These are phyloP conservation scores for Drosophila meridionalis DNA, from an alignment of 2,888 invertebrate genomes.

Conservation along the genomic window DNA sequence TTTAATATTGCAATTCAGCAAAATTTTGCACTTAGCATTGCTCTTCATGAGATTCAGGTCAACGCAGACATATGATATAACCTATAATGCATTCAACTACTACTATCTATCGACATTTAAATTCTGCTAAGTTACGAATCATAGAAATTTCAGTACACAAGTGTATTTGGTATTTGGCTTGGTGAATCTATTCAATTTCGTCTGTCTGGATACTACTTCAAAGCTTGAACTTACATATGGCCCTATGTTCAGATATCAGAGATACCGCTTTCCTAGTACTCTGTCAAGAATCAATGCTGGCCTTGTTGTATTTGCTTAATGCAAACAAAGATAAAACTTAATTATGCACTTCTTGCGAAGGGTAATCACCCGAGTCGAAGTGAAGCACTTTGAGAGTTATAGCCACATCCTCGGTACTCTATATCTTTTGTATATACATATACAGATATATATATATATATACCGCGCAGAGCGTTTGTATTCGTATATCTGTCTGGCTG, in stretches of 20 bases:
- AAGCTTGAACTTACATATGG: slow-evolving; percentile 19
- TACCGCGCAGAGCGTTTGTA: slow-evolving; percentile 18
- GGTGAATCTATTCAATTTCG: neutral
- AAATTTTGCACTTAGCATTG: neutral
- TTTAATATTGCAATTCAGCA: neutral
- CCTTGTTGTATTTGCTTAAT: slow-evolving; percentile 16
- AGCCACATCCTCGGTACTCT: slow-evolving; percentile 6
- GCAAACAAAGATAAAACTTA: slow-evolving; percentile 64
- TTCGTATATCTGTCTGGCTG: slow-evolving; percentile 13
- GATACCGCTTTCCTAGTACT: slow-evolving; percentile 14
- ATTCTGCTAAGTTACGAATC: neutral
- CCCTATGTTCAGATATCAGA: slow-evolving; percentile 34
- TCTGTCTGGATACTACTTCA: neutral
- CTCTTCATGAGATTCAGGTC: neutral
- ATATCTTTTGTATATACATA: neutral
- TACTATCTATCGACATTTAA: neutral
- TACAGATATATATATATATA: neutral
- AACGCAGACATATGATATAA: neutral
- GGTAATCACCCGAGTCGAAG: slow-evolving; percentile 42
- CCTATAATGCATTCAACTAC: neutral
- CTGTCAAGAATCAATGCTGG: slow-evolving; percentile 43
- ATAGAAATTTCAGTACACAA: neutral
- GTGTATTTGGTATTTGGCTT: neutral
- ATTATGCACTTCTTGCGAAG: slow-evolving; percentile 46
- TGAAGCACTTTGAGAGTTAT: slow-evolving; percentile 32